Evolutionary conservation across 2,797 vertebrate species (phyloP).

Genomic region (Arvicola amphibius): DNA sequence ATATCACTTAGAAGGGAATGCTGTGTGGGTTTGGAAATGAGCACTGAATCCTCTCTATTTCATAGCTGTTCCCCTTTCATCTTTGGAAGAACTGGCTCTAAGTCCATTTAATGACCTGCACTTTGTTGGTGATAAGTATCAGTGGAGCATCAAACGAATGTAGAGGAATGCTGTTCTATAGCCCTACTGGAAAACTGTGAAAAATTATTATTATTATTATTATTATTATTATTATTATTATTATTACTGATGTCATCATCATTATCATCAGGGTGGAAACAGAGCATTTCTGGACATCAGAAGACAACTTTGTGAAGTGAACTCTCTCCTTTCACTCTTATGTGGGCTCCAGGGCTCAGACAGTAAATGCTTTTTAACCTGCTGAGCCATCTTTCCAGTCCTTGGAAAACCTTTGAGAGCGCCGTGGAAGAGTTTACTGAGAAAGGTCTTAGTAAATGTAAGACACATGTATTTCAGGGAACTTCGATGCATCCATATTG

Average conservation of each 20-base stretch:
- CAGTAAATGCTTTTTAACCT: background rate
- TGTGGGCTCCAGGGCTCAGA: background rate
- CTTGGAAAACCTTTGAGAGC: slow-evolving; percentile 49
- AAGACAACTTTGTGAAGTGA: background rate
- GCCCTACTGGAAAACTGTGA: slow-evolving; percentile 22
- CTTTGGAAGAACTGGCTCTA: background rate
- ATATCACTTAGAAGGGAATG: background rate
- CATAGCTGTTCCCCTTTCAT: background rate
- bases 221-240: background rate
- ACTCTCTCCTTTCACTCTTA: background rate
- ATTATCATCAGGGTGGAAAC: background rate
- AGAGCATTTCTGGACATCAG: background rate
- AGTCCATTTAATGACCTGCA: background rate
- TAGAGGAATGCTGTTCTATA: background rate
- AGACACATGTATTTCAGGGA: background rate
- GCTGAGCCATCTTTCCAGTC: background rate
- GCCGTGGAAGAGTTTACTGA: background rate
- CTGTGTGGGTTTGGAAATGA: background rate
- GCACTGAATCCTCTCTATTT: background rate
- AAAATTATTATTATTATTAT: background rate
- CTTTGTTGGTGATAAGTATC: background rate
- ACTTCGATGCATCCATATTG: background rate
- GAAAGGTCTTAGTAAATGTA: slow-evolving; percentile 7
- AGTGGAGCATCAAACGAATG: background rate
- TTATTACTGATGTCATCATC: background rate